These are phyloP conservation scores for Andrena haemorrhoa DNA, from an alignment of 2,888 invertebrate species.

Conservation along the genomic window DNA sequence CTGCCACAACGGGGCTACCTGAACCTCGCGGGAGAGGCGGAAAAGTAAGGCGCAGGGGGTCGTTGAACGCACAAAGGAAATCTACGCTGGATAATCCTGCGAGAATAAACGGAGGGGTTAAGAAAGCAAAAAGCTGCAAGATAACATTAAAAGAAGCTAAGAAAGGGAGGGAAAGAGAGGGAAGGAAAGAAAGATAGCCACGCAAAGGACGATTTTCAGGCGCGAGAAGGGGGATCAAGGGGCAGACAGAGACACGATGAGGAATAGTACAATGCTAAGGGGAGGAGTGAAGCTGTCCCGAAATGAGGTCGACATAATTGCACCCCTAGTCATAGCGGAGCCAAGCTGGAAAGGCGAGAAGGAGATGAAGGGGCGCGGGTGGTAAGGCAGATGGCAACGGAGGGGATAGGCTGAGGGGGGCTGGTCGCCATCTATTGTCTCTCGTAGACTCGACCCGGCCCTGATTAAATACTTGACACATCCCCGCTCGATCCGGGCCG, in stretches of 20 bases:
- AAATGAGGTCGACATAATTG: slow-evolving; percentile 83
- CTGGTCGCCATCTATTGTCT: slow-evolving; percentile 81
- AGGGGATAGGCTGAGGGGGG: slow-evolving; percentile 56
- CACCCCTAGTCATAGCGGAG: slow-evolving; percentile 79
- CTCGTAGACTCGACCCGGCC: slow-evolving; percentile 79
- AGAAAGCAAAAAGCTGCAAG: slow-evolving; percentile 23
- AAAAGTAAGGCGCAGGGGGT: neutral
- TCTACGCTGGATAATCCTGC: no score
- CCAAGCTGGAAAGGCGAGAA: slow-evolving; percentile 57
- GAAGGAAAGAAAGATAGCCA: neutral
- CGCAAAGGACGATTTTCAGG: slow-evolving; percentile 24
- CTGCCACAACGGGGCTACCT: no score
- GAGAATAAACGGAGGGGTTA: slow-evolving; percentile 6
- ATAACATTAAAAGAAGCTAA: slow-evolving; percentile 16
- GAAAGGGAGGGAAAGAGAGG: no score
- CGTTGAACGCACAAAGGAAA: neutral
- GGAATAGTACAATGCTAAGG: slow-evolving; percentile 61
- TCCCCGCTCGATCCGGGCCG: slow-evolving; percentile 76
- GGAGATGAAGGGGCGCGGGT: slow-evolving; percentile 58
- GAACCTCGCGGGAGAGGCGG: no score
- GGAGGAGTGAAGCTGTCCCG: slow-evolving; percentile 77
- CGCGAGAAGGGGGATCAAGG: neutral
- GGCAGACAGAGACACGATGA: slow-evolving; percentile 19
- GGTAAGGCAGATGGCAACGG: slow-evolving; percentile 49
- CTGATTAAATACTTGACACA: slow-evolving; percentile 85